phyloP scores from a whole-genome alignment of 2,113 vertebrate genomes.

The Hoplias malabaricus region DNA sequence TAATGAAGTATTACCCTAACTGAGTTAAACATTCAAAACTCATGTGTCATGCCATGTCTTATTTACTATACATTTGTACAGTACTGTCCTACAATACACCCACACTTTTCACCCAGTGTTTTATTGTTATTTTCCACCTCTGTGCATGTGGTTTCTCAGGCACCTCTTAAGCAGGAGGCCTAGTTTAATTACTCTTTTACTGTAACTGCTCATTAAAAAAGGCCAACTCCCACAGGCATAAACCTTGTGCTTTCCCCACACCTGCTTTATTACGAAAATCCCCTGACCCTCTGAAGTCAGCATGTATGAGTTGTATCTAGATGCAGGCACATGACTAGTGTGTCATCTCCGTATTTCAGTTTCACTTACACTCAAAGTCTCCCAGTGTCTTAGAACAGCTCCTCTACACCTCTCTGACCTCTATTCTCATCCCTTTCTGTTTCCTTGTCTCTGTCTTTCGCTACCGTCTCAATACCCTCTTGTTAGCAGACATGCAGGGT shows the following conservation, averaged over 20 bases:
- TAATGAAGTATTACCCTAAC: too few relatives aligned
- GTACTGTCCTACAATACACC: background rate
- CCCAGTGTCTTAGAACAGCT: slow-evolving; percentile 10
- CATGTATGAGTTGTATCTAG: background rate
- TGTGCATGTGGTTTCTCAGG: background rate
- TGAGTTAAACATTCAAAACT: too few relatives aligned
- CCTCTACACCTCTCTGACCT: slow-evolving; percentile 33
- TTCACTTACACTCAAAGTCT: slow-evolving; percentile 22
- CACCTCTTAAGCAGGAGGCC: background rate
- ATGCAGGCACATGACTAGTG: background rate
- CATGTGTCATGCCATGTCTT: too few relatives aligned
- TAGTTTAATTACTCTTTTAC: background rate
- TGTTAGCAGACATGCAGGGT: background rate
- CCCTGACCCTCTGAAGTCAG: background rate
- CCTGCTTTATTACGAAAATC: background rate
- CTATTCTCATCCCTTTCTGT: slow-evolving; percentile 27
- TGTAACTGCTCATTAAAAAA: background rate
- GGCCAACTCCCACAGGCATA: background rate
- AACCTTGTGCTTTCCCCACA: background rate
- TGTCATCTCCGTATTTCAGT: slow-evolving; percentile 11
- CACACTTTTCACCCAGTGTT: background rate
- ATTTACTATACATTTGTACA: background rate
- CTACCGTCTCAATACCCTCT: background rate
- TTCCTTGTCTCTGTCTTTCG: slow-evolving; percentile 2
- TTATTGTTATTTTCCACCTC: background rate